A percentile compares a stretch with the other conserved stretches of the same genome.
phyloP scores from a whole-genome alignment of 1,140 invertebrate genomes.

The Nephila pilipes region DNA sequence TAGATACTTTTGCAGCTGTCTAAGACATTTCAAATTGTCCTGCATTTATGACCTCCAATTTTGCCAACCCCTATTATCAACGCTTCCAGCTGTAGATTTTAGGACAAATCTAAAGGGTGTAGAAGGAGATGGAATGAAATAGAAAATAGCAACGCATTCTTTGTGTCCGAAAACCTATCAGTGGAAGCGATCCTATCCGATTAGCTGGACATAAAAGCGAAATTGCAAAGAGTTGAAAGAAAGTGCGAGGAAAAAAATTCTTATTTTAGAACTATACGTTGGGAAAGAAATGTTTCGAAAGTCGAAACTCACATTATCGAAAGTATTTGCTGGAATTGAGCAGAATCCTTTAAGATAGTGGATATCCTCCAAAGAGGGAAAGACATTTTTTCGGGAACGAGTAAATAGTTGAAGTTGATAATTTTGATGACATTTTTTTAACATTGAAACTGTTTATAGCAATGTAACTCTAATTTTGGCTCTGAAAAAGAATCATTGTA shows the following conservation, averaged over 20 bases:
- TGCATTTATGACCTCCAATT: neutral
- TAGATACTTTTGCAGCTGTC: no score
- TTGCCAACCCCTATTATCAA: neutral
- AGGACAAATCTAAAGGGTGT: neutral
- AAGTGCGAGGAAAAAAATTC: neutral
- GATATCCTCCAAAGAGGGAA: neutral
- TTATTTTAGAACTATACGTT: neutral
- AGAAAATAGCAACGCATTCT: conserved; percentile 16
- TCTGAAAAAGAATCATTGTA: no score
- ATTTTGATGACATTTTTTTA: no score
- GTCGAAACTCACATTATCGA: conserved; percentile 2
- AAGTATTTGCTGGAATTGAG: neutral
- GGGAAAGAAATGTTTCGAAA: neutral
- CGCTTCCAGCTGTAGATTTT: neutral
- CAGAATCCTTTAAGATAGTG: neutral
- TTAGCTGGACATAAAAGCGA: conserved; percentile 47
- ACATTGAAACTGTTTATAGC: no score
- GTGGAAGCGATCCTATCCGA: conserved; percentile 20
- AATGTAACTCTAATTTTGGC: no score
- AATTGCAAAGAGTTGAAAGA: conserved; percentile 29
- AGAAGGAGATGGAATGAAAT: neutral
- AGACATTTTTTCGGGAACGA: neutral
- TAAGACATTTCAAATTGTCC: no score
- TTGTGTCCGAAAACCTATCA: conserved; percentile 30
- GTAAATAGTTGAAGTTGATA: no score